Conservation (phyloP, 53 echinoderm and acorn worm genomes). For the Crossaster papposus region DNA sequence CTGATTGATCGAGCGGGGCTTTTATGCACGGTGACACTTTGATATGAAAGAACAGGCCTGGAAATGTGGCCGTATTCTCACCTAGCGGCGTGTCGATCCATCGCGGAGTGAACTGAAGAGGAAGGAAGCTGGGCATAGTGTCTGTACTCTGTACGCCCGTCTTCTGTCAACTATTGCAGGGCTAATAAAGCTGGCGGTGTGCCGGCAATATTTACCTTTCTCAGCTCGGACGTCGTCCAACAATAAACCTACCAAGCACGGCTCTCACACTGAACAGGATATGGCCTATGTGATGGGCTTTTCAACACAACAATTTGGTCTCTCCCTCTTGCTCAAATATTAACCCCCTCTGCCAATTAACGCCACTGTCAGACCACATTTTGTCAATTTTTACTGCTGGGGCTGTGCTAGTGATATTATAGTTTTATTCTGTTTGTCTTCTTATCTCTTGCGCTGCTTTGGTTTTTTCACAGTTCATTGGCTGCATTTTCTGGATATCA, state of each 20-base stretch:
- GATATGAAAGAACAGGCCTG: conserved; percentile 29
- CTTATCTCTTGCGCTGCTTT: not conserved
- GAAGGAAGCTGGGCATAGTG: conserved; percentile 30
- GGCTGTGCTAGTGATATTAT: not conserved
- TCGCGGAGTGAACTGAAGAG: not conserved
- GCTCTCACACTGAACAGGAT: conserved; percentile 11
- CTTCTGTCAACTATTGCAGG: conserved; percentile 20
- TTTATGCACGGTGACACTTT: conserved; percentile 9
- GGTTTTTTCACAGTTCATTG: conserved; percentile 14
- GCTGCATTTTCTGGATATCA: conserved; percentile 9
- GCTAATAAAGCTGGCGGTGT: conserved; percentile 10
- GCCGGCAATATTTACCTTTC: conserved; percentile 25
- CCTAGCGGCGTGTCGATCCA: conserved; percentile 22
- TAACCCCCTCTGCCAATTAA: conserved; percentile 18
- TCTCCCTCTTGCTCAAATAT: conserved; percentile 5
- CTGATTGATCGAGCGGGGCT: conserved; percentile 36
- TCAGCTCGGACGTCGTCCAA: conserved; percentile 21
- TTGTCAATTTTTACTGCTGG: not conserved
- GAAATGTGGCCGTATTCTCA: conserved; percentile 40
- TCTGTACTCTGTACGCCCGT: conserved; percentile 21
- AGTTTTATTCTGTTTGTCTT: not conserved
- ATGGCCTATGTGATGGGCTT: conserved; percentile 8
- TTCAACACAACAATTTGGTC: conserved; percentile 26
- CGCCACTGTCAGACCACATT: conserved; percentile 3
- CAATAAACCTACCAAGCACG: conserved; percentile 16